Percentiles rank a stretch among this genome's conserved stretches.
Evolutionary conservation across 2,888 invertebrate genomes (phyloP).

Genomic region (Tetrapedia diversipes): DNA sequence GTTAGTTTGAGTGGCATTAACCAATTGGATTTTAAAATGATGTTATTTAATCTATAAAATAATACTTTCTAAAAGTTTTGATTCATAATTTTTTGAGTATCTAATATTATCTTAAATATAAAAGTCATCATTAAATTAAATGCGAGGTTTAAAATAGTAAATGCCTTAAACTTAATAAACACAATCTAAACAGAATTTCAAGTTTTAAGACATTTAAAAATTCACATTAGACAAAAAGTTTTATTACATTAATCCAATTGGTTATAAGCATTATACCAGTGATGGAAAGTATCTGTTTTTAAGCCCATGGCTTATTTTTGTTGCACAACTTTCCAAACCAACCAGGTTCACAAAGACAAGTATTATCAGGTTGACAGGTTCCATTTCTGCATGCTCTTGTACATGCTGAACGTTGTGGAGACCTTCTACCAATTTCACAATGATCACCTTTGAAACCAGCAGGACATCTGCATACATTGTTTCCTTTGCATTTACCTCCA

Average conservation of each 20-base stretch:
- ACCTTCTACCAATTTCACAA: constrained; percentile 93
- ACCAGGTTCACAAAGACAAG: constrained; percentile 91
- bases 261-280: constrained; percentile 44
- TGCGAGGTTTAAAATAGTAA: constrained; percentile 1
- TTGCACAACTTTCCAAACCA: constrained; percentile 93
- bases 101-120: neutral
- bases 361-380: constrained; percentile 87
- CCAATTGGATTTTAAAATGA: constrained; percentile 52
- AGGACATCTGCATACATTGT: constrained; percentile 95
- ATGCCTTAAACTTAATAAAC: constrained; percentile 3
- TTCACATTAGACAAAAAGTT: neutral
- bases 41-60: neutral
- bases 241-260: constrained; percentile 47
- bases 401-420: constrained; percentile 88
- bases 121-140: constrained; percentile 5
- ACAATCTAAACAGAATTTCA: neutral
- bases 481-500: constrained; percentile 94
- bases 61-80: neutral
- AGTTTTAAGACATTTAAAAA: constrained; percentile 6
- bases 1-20: constrained; percentile 48
- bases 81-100: neutral
- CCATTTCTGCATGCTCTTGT: constrained; percentile 91
- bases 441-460: constrained; percentile 93
- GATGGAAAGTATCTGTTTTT: constrained; percentile 38
- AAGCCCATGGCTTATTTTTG: constrained; percentile 86